Conservation (phyloP, 2,113 vertebrate genomes). For the Theropithecus gelada region DNA sequence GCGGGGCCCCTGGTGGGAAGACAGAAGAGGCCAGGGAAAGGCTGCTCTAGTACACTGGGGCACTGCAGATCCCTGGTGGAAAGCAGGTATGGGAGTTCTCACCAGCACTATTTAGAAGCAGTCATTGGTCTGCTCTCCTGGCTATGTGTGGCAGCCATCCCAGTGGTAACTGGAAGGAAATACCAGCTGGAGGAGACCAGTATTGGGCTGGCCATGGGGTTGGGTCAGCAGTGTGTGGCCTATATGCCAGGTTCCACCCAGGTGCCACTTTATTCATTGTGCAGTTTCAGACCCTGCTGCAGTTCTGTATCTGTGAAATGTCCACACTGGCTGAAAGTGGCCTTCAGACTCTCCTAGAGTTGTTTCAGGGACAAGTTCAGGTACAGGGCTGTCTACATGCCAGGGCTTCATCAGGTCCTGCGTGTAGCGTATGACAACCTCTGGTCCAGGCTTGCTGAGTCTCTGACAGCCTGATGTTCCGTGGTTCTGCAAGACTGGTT, state of each 20-base stretch:
- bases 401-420: background rate
- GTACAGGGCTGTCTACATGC: background rate
- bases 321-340: background rate
- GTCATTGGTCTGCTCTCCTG: background rate
- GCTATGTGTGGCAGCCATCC: background rate
- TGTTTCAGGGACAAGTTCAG: background rate
- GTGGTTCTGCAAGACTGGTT: background rate
- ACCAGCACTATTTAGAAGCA: background rate
- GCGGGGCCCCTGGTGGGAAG: background rate
- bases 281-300: background rate
- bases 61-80: rapidly evolving
- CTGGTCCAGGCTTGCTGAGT: background rate
- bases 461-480: background rate
- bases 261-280: background rate
- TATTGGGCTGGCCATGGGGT: background rate
- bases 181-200: background rate
- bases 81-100: background rate
- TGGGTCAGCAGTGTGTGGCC: rapidly evolving
- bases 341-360: background rate
- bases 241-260: too few species aligned
- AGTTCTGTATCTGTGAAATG: background rate
- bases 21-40: background rate
- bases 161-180: background rate
- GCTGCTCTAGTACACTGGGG: background rate
- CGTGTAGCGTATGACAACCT: background rate